Base-by-base conservation (phyloP, 1,140 invertebrate genomes). In the Scaptodrosophila lebanonensis region DNA sequence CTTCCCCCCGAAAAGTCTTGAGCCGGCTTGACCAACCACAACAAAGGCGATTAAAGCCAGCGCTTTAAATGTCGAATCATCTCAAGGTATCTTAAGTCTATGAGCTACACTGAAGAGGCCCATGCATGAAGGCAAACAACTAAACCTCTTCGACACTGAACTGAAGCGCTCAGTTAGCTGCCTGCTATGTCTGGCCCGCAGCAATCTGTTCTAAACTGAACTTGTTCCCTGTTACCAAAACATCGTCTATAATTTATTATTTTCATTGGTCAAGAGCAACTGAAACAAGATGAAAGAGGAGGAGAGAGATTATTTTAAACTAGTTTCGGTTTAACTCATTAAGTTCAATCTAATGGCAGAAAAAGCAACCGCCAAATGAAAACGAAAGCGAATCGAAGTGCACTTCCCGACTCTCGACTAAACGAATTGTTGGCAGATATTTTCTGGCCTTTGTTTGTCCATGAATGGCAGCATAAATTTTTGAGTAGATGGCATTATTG, bases 191-290 rank as follows among this genome's bases (percentile, higher is more conserved):
- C 20, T 50, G 29, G 35, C 18, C 16, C 5, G 11, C 32, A 30
- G 7, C 17, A 27, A 36, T 6, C 22, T 1, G 12, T n/a, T 25
- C 12, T 9, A 20, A 20, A 15, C 40, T 43, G 15, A 47, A 9
- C 53, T 59, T 35, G 22, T 18, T 29, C 40, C 29, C 7, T 56
- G 44, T 33, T 32, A 12, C 58, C 50, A 79, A 79, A 67, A 25
- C 36, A 35, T n/a, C n/a, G n/a, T n/a, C n/a, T n/a, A n/a, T n/a
- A 68, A 79, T 79, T 73, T 73, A 77, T 79, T 43, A 68, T 50
- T 57, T 68, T 58, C 68, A 73, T 77, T 73, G 61, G 53, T 13
- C 30, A 9, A 33, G 40, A n/a, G n/a, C n/a, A n/a, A n/a, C n/a
- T n/a, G n/a, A n/a, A n/a, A n/a, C n/a, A n/a, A n/a, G n/a, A n/a